Percentiles rank a stretch among this genome's conserved stretches.
Conservation (phyloP, 1,140 invertebrate genomes). For the Drosophila hydei region DNA sequence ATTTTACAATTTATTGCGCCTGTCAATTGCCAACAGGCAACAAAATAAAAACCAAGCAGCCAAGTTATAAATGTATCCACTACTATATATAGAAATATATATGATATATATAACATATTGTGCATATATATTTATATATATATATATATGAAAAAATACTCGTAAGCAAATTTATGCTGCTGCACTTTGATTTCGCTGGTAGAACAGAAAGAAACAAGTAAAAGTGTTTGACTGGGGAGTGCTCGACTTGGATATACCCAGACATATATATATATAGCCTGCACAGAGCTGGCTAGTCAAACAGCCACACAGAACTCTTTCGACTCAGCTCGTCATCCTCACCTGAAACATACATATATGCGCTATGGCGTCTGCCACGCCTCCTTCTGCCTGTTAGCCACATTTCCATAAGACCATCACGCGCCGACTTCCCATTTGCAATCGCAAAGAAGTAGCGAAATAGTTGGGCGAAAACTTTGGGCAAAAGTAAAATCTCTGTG, state of each 20-base stretch:
- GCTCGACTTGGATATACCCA: neutral
- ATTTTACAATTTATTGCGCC: constrained; percentile 79
- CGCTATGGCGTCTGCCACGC: too few relatives aligned
- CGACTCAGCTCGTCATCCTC: too few relatives aligned
- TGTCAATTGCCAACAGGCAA: constrained; percentile 71
- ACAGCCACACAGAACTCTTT: too few relatives aligned
- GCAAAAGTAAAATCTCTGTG: constrained; percentile 28
- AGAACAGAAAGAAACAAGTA: constrained; percentile 11
- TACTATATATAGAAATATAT: neutral
- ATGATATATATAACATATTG: constrained; percentile 25
- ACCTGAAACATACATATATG: too few relatives aligned
- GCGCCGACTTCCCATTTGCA: too few relatives aligned
- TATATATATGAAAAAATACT: constrained; percentile 27
- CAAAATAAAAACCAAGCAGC: constrained; percentile 19
- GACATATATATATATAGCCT: too few relatives aligned
- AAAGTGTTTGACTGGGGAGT: neutral
- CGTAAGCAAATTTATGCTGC: constrained; percentile 61
- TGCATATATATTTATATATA: too few relatives aligned
- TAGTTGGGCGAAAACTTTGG: constrained; percentile 3
- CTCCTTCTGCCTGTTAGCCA: too few relatives aligned
- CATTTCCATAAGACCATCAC: too few relatives aligned
- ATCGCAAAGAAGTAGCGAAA: neutral
- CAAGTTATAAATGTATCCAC: constrained; percentile 8
- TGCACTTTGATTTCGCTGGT: constrained; percentile 58
- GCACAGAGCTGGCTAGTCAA: too few relatives aligned